A percentile compares a stretch with the other conserved stretches of the same genome.
These are phyloP conservation scores for Pristionchus arcanus DNA, from an alignment of 2,888 invertebrate genomes.

Conservation along the genomic window DNA sequence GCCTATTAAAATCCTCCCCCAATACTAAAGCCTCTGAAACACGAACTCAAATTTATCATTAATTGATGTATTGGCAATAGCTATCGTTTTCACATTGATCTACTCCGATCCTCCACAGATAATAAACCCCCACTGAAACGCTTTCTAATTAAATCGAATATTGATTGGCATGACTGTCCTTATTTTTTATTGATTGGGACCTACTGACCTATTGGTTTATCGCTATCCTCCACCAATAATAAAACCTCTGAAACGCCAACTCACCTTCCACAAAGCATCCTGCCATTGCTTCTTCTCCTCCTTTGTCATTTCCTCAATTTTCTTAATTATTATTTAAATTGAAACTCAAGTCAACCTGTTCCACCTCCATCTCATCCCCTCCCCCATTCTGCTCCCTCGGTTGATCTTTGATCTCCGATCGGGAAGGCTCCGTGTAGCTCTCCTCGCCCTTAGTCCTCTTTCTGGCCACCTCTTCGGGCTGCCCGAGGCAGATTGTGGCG, in stretches of 20 bases:
- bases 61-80: too few species aligned
- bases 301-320: slow-evolving; percentile 20
- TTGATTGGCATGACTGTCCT: too few species aligned
- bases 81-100: too few species aligned
- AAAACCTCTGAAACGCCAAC: background rate
- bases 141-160: too few species aligned
- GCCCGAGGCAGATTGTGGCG: slow-evolving; percentile 55
- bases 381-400: slow-evolving; percentile 33
- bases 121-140: background rate
- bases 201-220: too few species aligned
- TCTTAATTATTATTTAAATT: background rate
- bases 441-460: slow-evolving; percentile 24
- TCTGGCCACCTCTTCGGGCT: slow-evolving; percentile 13
- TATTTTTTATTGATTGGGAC: too few species aligned
- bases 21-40: background rate
- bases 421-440: slow-evolving; percentile 27
- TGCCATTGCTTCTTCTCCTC: slow-evolving; percentile 51
- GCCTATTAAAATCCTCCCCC: background rate
- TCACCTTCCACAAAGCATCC: slow-evolving; percentile 49
- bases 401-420: slow-evolving; percentile 57
- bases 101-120: background rate
- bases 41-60: background rate
- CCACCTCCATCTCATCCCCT: slow-evolving; percentile 53
- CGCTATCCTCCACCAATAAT: background rate
- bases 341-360: background rate